Evolutionary conservation across 2,113 vertebrate species (phyloP).

Genomic region (Nothocercus julius): DNA sequence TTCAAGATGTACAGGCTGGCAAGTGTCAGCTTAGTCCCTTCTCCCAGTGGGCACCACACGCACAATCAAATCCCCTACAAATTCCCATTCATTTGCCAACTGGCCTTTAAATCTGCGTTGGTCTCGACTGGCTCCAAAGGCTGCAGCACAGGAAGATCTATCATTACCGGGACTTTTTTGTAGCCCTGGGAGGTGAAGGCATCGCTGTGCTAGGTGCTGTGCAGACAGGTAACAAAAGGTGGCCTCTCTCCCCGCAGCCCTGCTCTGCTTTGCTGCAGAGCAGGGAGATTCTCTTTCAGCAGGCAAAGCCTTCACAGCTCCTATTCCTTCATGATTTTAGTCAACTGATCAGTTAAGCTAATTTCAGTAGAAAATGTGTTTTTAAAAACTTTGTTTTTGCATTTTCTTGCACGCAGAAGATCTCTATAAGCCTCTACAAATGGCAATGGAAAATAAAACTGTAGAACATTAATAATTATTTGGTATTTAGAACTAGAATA

Average conservation of each 20-base stretch:
- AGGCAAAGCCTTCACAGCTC: background rate
- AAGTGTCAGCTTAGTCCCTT: background rate
- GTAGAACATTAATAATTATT: background rate
- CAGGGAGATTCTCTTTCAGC: background rate
- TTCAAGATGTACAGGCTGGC: background rate
- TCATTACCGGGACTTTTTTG: background rate
- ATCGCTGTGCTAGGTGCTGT: background rate
- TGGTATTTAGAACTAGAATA: slow-evolving; percentile 22
- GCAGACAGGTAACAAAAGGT: accelerated
- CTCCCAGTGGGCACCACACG: background rate
- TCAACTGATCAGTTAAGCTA: slow-evolving; percentile 35
- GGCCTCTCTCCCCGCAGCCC: background rate
- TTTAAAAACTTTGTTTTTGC: slow-evolving; percentile 28
- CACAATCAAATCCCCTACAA: background rate
- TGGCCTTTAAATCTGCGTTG: background rate
- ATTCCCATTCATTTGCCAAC: background rate
- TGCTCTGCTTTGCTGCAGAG: background rate
- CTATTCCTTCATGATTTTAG: background rate
- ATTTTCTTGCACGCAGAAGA: slow-evolving; percentile 39
- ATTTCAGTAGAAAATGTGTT: background rate
- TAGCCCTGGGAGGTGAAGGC: background rate
- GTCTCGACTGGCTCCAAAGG: background rate
- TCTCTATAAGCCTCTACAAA: slow-evolving; percentile 45
- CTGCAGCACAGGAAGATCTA: background rate
- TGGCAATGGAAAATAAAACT: slow-evolving; percentile 45